Conservation (phyloP, 2,888 invertebrate species). For the Cyclophora albipunctata region DNA sequence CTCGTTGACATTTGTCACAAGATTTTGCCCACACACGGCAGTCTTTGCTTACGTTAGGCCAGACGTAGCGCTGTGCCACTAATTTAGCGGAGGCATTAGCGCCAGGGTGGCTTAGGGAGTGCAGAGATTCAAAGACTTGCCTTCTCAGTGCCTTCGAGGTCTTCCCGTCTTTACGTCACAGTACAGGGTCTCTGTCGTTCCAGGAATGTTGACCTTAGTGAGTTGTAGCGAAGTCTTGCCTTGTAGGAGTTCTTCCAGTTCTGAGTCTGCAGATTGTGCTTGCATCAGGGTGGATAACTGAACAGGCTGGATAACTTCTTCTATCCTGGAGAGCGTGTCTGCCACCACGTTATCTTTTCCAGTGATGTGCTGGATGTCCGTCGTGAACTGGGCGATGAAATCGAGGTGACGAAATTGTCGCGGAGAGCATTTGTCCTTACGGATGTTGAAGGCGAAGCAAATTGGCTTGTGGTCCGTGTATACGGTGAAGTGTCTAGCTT, state of each 20-base stretch:
- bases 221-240: no score
- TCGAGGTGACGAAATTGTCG: constrained; percentile 4
- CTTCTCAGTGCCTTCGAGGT: constrained; percentile 9
- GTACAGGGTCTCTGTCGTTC: no score
- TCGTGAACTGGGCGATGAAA: constrained; percentile 11
- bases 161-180: no score
- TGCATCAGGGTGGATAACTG: no score
- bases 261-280: no score
- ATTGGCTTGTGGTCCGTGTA: constrained; percentile 12
- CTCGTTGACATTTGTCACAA: constrained; percentile 33
- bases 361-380: constrained; percentile 10
- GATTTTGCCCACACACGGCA: constrained; percentile 26
- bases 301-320: constrained; percentile 9
- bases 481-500: constrained; percentile 3
- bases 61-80: background rate
- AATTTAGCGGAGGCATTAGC: constrained; percentile 19
- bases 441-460: constrained; percentile 3
- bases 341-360: constrained; percentile 15
- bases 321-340: constrained; percentile 31
- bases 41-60: constrained; percentile 20
- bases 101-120: constrained; percentile 20
- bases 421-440: constrained; percentile 3
- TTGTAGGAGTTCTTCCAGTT: no score
- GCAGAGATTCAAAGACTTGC: constrained; percentile 22
- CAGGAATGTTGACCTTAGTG: no score